Evolutionary conservation across 2,797 vertebrate genomes (phyloP).

Genomic region (Epinephelus malabaricus): DNA sequence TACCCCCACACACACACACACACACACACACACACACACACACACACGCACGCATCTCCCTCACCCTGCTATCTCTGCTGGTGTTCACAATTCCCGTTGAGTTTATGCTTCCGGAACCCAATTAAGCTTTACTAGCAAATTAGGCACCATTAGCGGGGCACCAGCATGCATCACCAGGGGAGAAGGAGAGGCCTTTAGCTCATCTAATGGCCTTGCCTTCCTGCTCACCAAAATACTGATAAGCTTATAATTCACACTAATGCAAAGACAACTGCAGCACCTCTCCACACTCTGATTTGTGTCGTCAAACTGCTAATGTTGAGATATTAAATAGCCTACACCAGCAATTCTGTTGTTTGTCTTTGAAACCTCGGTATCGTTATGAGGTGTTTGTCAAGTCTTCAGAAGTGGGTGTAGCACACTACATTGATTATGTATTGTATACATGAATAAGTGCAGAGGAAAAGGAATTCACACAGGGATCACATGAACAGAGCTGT

Average conservation of each 20-base stretch:
- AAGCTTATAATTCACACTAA: conserved; percentile 77
- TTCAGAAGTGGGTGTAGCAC: background rate
- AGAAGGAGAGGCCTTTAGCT: conserved; percentile 68
- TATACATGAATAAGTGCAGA: background rate
- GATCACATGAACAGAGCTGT: background rate
- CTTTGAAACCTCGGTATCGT: background rate
- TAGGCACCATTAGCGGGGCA: conserved; percentile 80
- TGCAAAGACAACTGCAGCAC: conserved; percentile 47
- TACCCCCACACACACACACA: conserved; percentile 27
- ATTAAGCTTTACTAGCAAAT: conserved; percentile 84
- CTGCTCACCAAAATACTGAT: conserved; percentile 78
- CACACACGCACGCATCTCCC: background rate
- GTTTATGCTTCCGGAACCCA: conserved; percentile 79
- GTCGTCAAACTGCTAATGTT: conserved; percentile 29
- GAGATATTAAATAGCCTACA: conserved; percentile 5
- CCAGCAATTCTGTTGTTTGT: conserved; percentile 9
- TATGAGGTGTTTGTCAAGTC: conserved; percentile 13
- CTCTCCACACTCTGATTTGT: conserved; percentile 20
- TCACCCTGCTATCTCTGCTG: conserved; percentile 54
- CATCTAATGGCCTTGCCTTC: conserved; percentile 70
- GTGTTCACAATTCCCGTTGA: conserved; percentile 75
- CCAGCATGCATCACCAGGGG: conserved; percentile 75
- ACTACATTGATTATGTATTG: background rate
- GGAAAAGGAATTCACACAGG: background rate
- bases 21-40: conserved; percentile 12